Evolutionary conservation across 2,113 vertebrate genomes (phyloP).

Genomic region (Isurus oxyrinchus): DNA sequence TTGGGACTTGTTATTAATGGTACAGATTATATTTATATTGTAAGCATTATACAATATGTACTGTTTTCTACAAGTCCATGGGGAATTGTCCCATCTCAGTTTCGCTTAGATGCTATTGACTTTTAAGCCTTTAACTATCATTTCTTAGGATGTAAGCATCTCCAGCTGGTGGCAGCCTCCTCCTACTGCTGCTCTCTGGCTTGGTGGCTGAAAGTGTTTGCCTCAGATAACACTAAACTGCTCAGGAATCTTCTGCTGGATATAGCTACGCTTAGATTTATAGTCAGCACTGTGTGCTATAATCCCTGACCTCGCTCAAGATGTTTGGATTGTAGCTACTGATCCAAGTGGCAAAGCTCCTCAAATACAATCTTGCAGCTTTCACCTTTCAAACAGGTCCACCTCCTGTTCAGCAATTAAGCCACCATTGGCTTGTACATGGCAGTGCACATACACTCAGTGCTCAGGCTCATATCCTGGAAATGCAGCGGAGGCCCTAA

Average conservation of each 20-base stretch:
- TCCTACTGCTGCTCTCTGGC: not conserved
- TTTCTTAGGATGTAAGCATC: not conserved
- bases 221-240: not conserved
- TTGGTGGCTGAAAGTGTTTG: not conserved
- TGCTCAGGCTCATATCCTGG: too few relatives aligned
- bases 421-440: too few relatives aligned
- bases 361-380: not conserved
- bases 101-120: not conserved
- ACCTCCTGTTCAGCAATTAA: not conserved
- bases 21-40: not conserved
- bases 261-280: not conserved
- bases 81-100: slow-evolving; percentile 6
- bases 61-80: not conserved
- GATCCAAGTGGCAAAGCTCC: not conserved
- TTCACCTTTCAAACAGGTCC: not conserved
- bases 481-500: too few relatives aligned
- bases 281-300: not conserved
- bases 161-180: not conserved
- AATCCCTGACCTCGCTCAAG: not conserved
- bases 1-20: not conserved
- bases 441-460: too few relatives aligned
- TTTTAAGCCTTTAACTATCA: not conserved
- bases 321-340: not conserved
- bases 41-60: not conserved
- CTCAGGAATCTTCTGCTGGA: not conserved